Conservation (phyloP, 1,140 invertebrate genomes). For the silkworm (Bombyx mori) region ASM3026992v2 NC_085118.1:9446501-9447000, state of each 20-base stretch:
- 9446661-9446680: slow-evolving; percentile 74
- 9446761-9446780: slow-evolving; percentile 82
- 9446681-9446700: slow-evolving; percentile 80
- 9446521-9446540: slow-evolving; percentile 79
- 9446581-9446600: slow-evolving; percentile 74
- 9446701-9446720: slow-evolving; percentile 83
- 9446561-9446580: slow-evolving; percentile 73
- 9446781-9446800: slow-evolving; percentile 76
- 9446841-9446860: slow-evolving; percentile 79
- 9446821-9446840: slow-evolving; percentile 84
- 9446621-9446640: slow-evolving; percentile 81
- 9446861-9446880: slow-evolving; percentile 78
- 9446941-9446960: slow-evolving; percentile 80
- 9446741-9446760: slow-evolving; percentile 86
- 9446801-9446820: slow-evolving; percentile 75
- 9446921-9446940: slow-evolving; percentile 76
- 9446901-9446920: slow-evolving; percentile 80
- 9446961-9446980: slow-evolving; percentile 81
- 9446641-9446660: slow-evolving; percentile 75
- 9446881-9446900: slow-evolving; percentile 79
- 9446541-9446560: slow-evolving; percentile 82
- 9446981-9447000: slow-evolving; percentile 81
- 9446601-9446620: slow-evolving; percentile 86
- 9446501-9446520: slow-evolving; percentile 74
- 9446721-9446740: slow-evolving; percentile 82